These are phyloP conservation scores for Notoglanidium macrostoma DNA, from an alignment of 2,797 vertebrate species.

Conservation along the genomic window DNA sequence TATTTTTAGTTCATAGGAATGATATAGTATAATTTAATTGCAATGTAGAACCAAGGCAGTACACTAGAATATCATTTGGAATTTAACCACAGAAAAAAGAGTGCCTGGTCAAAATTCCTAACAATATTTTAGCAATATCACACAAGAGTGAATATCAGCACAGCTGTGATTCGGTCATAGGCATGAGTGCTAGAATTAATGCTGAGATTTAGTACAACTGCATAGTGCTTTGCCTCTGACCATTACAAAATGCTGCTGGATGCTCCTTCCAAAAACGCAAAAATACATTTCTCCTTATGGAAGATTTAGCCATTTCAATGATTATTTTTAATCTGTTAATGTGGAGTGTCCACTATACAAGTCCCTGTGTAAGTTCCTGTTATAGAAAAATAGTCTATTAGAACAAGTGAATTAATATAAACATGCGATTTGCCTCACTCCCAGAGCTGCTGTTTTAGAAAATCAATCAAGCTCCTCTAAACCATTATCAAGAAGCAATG, in stretches of 20 bases:
- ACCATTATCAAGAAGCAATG: background rate
- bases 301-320: background rate
- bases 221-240: background rate
- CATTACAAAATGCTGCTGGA: background rate
- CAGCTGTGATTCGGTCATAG: background rate
- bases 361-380: background rate
- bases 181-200: background rate
- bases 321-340: background rate
- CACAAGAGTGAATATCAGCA: background rate
- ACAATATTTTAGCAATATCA: background rate
- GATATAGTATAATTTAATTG: background rate
- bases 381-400: background rate
- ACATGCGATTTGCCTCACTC: background rate
- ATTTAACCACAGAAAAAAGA: background rate
- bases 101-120: background rate
- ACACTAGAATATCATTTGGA: background rate
- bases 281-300: background rate
- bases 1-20: background rate
- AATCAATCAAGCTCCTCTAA: background rate
- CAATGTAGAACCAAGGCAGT: background rate
- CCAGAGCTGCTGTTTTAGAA: background rate
- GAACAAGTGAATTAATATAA: background rate
- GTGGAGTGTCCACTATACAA: background rate
- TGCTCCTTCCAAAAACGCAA: background rate
- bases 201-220: background rate